A percentile compares a stretch with the other conserved stretches of the same genome.
These are phyloP conservation scores for Myanophis thanlyinensis DNA, from an alignment of 2,113 vertebrate genomes.

Conservation along the genomic window DNA sequence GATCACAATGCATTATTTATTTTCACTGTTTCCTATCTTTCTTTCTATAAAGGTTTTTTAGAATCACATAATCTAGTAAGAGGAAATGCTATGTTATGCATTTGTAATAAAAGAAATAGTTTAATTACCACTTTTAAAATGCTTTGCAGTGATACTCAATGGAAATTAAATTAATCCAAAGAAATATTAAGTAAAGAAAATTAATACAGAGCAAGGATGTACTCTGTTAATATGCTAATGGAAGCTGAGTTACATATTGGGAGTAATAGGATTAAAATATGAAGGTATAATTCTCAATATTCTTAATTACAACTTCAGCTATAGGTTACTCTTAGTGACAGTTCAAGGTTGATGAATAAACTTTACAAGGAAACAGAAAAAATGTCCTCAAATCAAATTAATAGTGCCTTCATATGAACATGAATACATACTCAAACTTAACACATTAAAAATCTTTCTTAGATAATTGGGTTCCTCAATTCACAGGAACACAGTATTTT, in stretches of 20 bases:
- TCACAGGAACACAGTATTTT: background rate
- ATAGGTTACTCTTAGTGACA: background rate
- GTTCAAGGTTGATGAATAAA: background rate
- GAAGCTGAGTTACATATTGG: background rate
- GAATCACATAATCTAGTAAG: slow-evolving; percentile 45
- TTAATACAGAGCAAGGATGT: background rate
- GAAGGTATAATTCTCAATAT: background rate
- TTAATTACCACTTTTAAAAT: slow-evolving; percentile 37
- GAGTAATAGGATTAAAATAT: background rate
- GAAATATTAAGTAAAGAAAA: background rate
- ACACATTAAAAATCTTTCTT: slow-evolving; percentile 2
- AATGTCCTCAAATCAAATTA: background rate
- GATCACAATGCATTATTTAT: slow-evolving; percentile 29
- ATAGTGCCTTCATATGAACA: background rate
- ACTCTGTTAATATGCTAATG: background rate
- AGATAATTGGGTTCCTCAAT: background rate
- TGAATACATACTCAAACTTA: background rate
- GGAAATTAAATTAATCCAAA: slow-evolving; percentile 15
- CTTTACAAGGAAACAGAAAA: background rate
- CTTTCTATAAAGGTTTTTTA: slow-evolving; percentile 25
- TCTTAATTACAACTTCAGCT: background rate
- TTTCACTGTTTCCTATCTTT: slow-evolving; percentile 12
- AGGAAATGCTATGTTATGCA: slow-evolving; percentile 29
- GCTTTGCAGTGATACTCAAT: slow-evolving; percentile 35
- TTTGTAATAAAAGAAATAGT: slow-evolving; percentile 46